Evolutionary conservation across 2,113 vertebrate species (phyloP).

Genomic region (Ophthalmotilapia sp.): DNA sequence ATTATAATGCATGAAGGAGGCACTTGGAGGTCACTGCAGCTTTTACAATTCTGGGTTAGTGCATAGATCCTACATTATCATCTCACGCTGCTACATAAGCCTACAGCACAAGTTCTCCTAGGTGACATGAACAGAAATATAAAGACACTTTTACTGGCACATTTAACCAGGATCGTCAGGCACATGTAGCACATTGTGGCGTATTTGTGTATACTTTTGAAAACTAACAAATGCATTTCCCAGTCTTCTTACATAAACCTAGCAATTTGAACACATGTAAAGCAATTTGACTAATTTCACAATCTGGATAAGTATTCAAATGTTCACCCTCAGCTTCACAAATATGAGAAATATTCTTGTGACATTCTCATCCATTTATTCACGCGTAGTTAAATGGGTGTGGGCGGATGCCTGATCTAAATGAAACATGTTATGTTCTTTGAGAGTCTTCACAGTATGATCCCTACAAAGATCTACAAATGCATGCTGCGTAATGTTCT

Average conservation of each 20-base stretch:
- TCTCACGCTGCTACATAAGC: neutral
- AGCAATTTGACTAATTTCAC: neutral
- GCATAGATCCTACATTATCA: neutral
- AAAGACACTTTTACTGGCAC: neutral
- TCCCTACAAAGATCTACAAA: neutral
- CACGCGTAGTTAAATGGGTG: neutral
- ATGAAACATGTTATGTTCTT: neutral
- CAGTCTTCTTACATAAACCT: neutral
- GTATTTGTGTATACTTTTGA: neutral
- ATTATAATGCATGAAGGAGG: slow-evolving; percentile 26
- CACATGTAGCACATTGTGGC: neutral
- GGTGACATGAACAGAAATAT: neutral
- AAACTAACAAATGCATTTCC: neutral
- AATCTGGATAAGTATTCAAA: neutral
- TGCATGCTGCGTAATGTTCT: neutral
- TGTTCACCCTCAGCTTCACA: neutral
- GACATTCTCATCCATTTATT: neutral
- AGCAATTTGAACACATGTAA: neutral
- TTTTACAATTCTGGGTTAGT: neutral
- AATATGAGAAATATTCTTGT: neutral
- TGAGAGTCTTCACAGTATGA: neutral
- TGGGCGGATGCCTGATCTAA: neutral
- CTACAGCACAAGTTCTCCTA: neutral
- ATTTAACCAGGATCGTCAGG: neutral
- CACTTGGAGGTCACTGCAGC: slow-evolving; percentile 31